phyloP scores from a whole-genome alignment of 2,113 vertebrate genomes.

The Trematocara macrostoma region DNA sequence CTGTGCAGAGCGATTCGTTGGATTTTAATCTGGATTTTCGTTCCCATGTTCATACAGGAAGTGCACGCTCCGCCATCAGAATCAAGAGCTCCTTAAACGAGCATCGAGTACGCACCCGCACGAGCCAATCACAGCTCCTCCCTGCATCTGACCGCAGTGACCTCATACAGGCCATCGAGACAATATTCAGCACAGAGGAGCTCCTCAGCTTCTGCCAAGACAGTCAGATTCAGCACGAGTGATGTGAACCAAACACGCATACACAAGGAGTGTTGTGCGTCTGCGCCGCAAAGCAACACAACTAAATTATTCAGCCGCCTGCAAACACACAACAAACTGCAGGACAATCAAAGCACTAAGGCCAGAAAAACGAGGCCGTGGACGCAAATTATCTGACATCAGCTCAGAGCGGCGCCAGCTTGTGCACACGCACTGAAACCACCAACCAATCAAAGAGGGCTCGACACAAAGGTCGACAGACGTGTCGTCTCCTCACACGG shows the following conservation, averaged over 20 bases:
- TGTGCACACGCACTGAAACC: rapidly evolving
- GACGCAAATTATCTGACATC: background rate
- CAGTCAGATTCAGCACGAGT: background rate
- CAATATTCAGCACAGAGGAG: background rate
- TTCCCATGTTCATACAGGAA: rapidly evolving
- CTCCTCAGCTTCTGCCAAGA: background rate
- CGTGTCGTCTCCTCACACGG: background rate
- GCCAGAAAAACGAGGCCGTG: rapidly evolving
- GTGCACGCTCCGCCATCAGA: background rate
- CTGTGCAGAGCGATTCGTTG: background rate
- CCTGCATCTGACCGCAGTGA: background rate
- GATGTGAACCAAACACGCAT: background rate
- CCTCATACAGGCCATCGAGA: background rate
- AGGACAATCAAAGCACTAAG: background rate
- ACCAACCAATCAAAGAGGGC: background rate
- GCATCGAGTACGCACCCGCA: background rate
- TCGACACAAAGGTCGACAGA: background rate
- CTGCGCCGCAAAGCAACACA: background rate
- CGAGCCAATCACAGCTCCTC: background rate
- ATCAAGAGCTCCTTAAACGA: background rate
- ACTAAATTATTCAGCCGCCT: background rate
- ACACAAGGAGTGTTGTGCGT: background rate
- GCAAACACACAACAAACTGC: background rate
- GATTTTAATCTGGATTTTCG: background rate
- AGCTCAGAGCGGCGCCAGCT: rapidly evolving